phyloP scores from a whole-genome alignment of 2,797 vertebrate species.

The Coracias cyanogaster region DNA sequence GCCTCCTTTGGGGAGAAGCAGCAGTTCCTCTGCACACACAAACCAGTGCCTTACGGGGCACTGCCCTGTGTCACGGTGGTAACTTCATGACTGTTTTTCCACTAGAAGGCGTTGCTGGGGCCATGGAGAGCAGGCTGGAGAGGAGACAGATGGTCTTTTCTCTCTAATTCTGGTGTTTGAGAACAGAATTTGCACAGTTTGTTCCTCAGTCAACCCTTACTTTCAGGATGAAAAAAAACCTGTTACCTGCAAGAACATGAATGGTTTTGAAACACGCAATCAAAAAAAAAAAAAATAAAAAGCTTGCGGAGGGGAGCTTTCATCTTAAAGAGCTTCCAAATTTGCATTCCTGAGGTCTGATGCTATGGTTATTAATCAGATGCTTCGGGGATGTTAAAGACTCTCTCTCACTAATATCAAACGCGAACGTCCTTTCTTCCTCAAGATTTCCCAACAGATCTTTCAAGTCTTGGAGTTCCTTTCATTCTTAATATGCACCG shows the following conservation, averaged over 20 bases:
- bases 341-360: slow-evolving; percentile 21
- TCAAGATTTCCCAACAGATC: slow-evolving; percentile 13
- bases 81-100: not conserved
- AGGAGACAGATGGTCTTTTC: slow-evolving; percentile 64
- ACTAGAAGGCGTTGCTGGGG: not conserved
- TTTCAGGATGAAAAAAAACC: slow-evolving; percentile 30
- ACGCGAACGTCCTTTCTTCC: not conserved
- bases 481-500: not conserved
- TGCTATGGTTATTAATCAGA: slow-evolving; percentile 20
- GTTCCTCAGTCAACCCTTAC: slow-evolving; percentile 44
- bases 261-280: slow-evolving; percentile 5
- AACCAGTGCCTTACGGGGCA: not conserved
- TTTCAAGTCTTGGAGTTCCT: slow-evolving; percentile 12
- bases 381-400: slow-evolving; percentile 28
- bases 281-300: not conserved
- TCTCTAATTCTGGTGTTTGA: slow-evolving; percentile 55
- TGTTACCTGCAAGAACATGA: slow-evolving; percentile 53
- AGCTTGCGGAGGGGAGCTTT: not conserved
- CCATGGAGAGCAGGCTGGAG: not conserved
- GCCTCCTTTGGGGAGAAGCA: not conserved
- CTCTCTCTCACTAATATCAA: not conserved
- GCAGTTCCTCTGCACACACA: rapidly evolving
- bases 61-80: not conserved
- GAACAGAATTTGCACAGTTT: slow-evolving; percentile 66
- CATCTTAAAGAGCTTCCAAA: slow-evolving; percentile 31